A percentile compares a stretch with the other conserved stretches of the same genome.
Evolutionary conservation across 2,113 vertebrate genomes (phyloP).

Genomic region (Nothocercus julius): DNA sequence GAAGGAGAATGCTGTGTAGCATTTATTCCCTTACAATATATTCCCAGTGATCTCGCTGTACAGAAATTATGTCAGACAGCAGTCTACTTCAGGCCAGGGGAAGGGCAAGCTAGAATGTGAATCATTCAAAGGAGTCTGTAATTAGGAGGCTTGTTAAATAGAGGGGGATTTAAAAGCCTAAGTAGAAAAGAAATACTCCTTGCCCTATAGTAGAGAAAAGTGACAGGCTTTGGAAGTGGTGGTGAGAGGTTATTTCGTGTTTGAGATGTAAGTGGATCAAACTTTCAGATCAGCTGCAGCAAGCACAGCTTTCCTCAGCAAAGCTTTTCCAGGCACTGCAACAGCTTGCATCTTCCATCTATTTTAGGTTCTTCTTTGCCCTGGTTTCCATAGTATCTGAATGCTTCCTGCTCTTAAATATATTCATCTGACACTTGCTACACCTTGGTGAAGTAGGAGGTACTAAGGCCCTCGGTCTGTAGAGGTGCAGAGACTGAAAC

Average conservation of each 20-base stretch:
- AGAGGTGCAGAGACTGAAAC: slow-evolving; percentile 1
- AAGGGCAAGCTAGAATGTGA: not conserved
- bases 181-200: not conserved
- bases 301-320: slow-evolving; percentile 8
- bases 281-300: slow-evolving; percentile 39
- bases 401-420: slow-evolving; percentile 52
- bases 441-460: slow-evolving; percentile 58
- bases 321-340: slow-evolving; percentile 52
- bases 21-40: not conserved
- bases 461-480: not conserved
- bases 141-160: slow-evolving; percentile 26
- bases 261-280: slow-evolving; percentile 19
- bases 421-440: slow-evolving; percentile 42
- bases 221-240: not conserved
- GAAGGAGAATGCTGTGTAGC: not conserved
- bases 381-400: slow-evolving; percentile 67
- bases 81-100: not conserved
- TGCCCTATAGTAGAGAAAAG: slow-evolving; percentile 1
- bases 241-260: slow-evolving; percentile 1
- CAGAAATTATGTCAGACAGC: not conserved
- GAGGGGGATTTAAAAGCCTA: not conserved
- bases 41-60: not conserved
- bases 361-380: slow-evolving; percentile 61
- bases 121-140: not conserved
- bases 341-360: slow-evolving; percentile 45